Conservation (phyloP, 2,888 invertebrate species). For the Tachina fera region DNA sequence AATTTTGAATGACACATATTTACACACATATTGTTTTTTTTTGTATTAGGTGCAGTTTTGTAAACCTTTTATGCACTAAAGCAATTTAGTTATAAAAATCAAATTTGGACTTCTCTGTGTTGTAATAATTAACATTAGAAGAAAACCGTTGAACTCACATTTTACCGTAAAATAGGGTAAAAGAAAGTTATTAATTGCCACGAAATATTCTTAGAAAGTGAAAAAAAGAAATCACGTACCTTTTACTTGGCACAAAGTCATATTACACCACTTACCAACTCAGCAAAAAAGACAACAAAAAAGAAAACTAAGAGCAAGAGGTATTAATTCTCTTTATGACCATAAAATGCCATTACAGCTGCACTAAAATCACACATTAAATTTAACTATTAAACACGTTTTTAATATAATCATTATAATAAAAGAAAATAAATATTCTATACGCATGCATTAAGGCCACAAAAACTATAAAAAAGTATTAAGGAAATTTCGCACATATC, state of each 20-base stretch:
- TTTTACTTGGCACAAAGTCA: background rate
- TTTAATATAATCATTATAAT: constrained; percentile 36
- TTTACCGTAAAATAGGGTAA: background rate
- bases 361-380: constrained; percentile 22
- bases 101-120: background rate
- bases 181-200: background rate
- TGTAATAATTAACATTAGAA: background rate
- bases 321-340: constrained; percentile 38
- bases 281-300: background rate
- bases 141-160: background rate
- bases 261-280: background rate
- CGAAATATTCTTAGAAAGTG: background rate
- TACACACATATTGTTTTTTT: too few relatives aligned
- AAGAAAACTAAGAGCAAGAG: background rate
- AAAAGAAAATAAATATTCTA: background rate
- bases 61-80: too few relatives aligned
- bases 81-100: background rate
- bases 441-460: background rate
- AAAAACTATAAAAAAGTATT: background rate
- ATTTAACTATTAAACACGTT: constrained; percentile 45
- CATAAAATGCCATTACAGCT: constrained; percentile 33
- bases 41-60: too few relatives aligned
- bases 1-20: too few relatives aligned
- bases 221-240: background rate
- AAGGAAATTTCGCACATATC: background rate